phyloP scores from a whole-genome alignment of 1,140 invertebrate species.

The Uloborus diversus region DNA sequence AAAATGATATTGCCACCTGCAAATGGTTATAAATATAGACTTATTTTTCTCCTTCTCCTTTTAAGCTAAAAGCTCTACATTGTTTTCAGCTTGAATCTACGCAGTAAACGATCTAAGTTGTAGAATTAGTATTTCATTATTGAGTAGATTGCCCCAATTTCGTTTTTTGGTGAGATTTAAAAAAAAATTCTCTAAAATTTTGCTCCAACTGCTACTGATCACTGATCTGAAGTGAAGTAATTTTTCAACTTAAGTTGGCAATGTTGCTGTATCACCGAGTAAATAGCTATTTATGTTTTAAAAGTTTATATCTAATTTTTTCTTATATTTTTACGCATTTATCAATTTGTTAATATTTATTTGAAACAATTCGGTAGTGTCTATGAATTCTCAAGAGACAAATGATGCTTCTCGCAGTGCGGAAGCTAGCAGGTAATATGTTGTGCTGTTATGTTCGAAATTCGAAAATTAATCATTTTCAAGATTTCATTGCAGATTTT shows the following conservation, averaged over 20 bases:
- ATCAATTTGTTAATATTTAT: neutral
- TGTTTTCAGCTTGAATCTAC: too few species aligned
- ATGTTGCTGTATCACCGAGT: constrained; percentile 53
- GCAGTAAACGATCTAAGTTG: too few species aligned
- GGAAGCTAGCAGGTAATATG: constrained; percentile 36
- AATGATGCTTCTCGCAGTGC: constrained; percentile 27
- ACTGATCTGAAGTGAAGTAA: constrained; percentile 45
- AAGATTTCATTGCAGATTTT: too few species aligned
- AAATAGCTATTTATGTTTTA: constrained; percentile 41
- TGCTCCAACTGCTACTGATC: neutral
- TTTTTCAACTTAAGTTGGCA: constrained; percentile 32
- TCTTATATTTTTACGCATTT: neutral
- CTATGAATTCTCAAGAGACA: constrained; percentile 44
- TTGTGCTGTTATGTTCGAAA: too few species aligned
- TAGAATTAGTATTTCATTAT: neutral
- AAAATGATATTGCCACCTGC: too few species aligned
- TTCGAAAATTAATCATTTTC: too few species aligned
- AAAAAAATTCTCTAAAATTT: neutral
- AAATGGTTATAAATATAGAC: too few species aligned
- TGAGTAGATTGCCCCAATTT: too few species aligned
- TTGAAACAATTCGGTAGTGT: neutral
- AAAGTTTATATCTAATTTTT: constrained; percentile 21
- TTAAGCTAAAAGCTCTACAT: too few species aligned
- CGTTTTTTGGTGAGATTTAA: too few species aligned
- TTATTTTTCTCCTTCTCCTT: too few species aligned